Base-by-base conservation (phyloP, 2,797 vertebrate genomes). In the Alectoris magna region DNA sequence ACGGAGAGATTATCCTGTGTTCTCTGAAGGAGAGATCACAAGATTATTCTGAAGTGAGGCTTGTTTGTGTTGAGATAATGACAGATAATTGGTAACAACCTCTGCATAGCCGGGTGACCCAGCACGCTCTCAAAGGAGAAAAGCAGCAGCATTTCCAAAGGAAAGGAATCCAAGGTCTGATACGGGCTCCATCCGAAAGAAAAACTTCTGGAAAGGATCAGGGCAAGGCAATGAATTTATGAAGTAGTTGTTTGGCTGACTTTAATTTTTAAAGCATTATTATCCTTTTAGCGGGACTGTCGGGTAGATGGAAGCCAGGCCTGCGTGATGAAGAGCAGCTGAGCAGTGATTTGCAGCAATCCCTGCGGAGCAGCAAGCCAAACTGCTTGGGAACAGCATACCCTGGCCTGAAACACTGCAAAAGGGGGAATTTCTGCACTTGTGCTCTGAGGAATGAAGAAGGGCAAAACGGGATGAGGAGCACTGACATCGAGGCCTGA, bases 201-300 rank as follows among this genome's bases (percentile, higher is more conserved):
- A 93, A 93, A 95, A 92, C 95, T 94, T 95, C 96, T 95, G 95
- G 96, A 95, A 94, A 95, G 70, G 89, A 96, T 96, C 94, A 93
- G 84, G 89, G 87, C 82, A 95, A 95, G 84, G 84, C 89, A 84
- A 95, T 95, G 93, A 94, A 95, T 96, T 96, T 95, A 96, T 94
- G 94, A 94, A 96, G 95, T 78, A 93, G 95, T 91, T 81, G 63
- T 53, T 95, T 1, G 64, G 48, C 95, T 94, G 95, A 94, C 92
- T 95, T 87, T 96, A 94, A 96, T 96, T 96, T 96, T 95, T 96
- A 96, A 96, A 96, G 95, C 93, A 87, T 96, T 95, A 96, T 96
- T 96, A 96, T 95, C 94, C 95, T 93, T 96, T 95, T 96, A 95
- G 94, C 56, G 0, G 62, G 91, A 80, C 95, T 93, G 94, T 96